Evolutionary conservation across 2,797 vertebrate genomes (phyloP), one percentile per base, ranked within the genome.

Genomic region (Danio choprae): DNA sequence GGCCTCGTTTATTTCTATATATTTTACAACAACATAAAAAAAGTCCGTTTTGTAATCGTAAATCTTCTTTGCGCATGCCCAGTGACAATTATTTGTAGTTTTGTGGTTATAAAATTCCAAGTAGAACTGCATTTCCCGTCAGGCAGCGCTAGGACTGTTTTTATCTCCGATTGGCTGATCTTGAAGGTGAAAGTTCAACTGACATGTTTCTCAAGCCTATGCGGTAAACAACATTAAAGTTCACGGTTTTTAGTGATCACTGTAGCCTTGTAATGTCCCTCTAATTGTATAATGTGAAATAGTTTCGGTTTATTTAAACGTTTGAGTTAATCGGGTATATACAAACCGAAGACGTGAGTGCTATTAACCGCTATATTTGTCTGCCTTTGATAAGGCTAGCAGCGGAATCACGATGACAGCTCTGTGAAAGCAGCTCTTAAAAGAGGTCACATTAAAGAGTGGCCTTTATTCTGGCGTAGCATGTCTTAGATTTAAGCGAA

Each of bases 151-250:
- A 13, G n/a, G 16, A 4, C 40, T 18, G 60, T 6, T 29, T 38
- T 7, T 16, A 6, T n/a, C 36, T 18, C 16, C 9, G 82, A 83
- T 83, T 80, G 77, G 77, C 51, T 58, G 65, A 50, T 50, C 36
- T 80, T 16, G 3, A 48, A 83, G 89, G 85, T 89, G 40, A 87
- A 64, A 85, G 88, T 82, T 89, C 7, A 56, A 79, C 50, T 60
- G 62, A 80, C 41, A 71, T 67, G 38, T 62, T 58, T 64, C 18
- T 18, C 29, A 64, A 48, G 13, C 22, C 55, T 50, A 16, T n/a
- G 36, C 22, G 7, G 63, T 73, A 80, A 73, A 80, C 50, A 64
- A 9, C 15, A 13, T 7, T 15, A 18, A 53, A 51, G 4, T 60
- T 51, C n/a, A 41, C 7, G 7, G 8, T 1, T n/a, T n/a, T 65